Evolutionary conservation across 2,888 invertebrate species (phyloP).

Genomic region (Lithosia quadra): DNA sequence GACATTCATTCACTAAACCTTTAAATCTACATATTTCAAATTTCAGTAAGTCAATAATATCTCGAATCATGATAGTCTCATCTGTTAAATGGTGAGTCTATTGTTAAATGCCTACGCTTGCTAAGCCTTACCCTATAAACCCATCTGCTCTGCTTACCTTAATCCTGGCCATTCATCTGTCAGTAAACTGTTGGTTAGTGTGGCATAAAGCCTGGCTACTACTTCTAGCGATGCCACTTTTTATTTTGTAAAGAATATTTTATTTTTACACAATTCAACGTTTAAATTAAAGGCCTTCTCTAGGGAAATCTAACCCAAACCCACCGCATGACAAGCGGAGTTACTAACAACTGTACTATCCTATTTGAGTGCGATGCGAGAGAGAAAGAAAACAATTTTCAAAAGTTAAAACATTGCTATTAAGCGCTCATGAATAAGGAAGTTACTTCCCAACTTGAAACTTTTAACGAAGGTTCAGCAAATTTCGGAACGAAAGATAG

Average conservation of each 20-base stretch:
- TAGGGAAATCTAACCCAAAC: not conserved
- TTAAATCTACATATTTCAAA: no score
- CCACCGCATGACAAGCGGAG: not conserved
- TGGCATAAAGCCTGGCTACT: no score
- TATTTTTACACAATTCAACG: not conserved
- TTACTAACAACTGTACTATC: not conserved
- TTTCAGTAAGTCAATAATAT: no score
- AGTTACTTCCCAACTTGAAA: conserved; percentile 6
- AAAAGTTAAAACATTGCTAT: not conserved
- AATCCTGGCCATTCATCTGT: no score
- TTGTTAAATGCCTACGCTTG: no score
- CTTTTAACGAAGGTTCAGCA: conserved; percentile 13
- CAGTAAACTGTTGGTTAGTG: no score
- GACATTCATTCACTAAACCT: no score
- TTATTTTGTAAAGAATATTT: not conserved
- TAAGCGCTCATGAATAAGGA: conserved; percentile 10
- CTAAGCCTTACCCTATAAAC: no score
- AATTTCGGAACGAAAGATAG: conserved; percentile 16
- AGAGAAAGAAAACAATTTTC: not conserved
- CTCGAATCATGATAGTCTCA: no score
- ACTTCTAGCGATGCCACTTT: not conserved
- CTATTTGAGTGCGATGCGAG: not conserved
- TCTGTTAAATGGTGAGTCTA: no score
- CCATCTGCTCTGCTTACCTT: no score
- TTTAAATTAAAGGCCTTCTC: not conserved